A percentile compares a stretch with the other conserved stretches of the same genome.
Evolutionary conservation across 1,140 invertebrate genomes (phyloP).

Genomic region (Potamilus streckersoni): DNA sequence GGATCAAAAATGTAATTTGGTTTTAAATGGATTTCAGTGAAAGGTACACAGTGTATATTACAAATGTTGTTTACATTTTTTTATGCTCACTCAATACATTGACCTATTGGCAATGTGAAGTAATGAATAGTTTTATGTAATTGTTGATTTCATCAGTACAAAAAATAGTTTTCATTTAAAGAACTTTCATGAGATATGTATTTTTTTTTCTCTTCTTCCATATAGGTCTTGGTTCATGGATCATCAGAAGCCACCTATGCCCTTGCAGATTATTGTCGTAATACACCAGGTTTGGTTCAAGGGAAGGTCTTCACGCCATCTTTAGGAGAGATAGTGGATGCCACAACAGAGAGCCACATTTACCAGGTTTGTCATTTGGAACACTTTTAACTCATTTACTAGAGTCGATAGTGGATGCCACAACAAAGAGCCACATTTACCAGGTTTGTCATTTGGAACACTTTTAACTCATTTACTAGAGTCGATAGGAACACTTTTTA

Average conservation of each 20-base stretch:
- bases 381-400: no score
- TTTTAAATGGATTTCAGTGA: background rate
- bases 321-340: conserved; percentile 90
- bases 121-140: background rate
- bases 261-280: conserved; percentile 75
- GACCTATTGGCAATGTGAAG: no score
- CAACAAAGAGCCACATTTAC: conserved; percentile 98
- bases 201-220: background rate
- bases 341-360: conserved; percentile 97
- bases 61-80: background rate
- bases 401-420: conserved; percentile 84
- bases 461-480: no score
- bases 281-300: conserved; percentile 69
- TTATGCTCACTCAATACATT: no score
- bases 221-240: conserved; percentile 77
- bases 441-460: conserved; percentile 76
- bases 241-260: conserved; percentile 74
- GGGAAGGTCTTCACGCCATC: conserved; percentile 83
- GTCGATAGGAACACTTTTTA: background rate
- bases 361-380: conserved; percentile 81
- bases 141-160: background rate
- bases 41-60: background rate
- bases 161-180: background rate
- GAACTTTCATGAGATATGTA: no score
- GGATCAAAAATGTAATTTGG: background rate